Evolutionary conservation across 2,113 vertebrate genomes (phyloP).

Genomic region (Pristiophorus japonicus): DNA sequence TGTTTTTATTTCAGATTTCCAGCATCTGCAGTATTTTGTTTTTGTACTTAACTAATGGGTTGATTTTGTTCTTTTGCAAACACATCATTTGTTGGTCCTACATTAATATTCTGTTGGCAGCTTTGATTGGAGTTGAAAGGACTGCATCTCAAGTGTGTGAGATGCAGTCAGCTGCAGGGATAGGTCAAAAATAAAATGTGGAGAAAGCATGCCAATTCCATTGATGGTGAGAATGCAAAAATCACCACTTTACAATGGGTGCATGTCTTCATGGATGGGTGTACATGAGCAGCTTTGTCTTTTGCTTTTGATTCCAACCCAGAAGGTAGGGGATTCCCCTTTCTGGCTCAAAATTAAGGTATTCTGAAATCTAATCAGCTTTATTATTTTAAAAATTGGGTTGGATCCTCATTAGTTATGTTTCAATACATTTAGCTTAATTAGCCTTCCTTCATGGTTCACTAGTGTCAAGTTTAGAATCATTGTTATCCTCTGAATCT

Average conservation of each 20-base stretch:
- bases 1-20: too few relatives aligned
- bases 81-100: neutral
- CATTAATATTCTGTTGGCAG: neutral
- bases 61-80: too few relatives aligned
- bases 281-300: neutral
- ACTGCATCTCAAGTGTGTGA: neutral
- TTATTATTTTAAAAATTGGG: neutral
- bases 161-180: neutral
- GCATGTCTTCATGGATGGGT: neutral
- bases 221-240: neutral
- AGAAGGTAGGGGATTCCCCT: neutral
- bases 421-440: neutral
- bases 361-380: neutral
- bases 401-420: neutral
- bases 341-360: neutral
- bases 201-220: neutral
- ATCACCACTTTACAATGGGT: neutral
- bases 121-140: neutral
- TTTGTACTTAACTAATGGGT: too few relatives aligned
- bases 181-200: neutral
- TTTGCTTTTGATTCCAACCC: neutral
- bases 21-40: too few relatives aligned
- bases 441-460: neutral
- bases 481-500: neutral
- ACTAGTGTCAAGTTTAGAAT: neutral